Evolutionary conservation across 2,888 invertebrate species (phyloP), one percentile per base, ranked within the genome.

Genomic region (Eulithis prunata): DNA sequence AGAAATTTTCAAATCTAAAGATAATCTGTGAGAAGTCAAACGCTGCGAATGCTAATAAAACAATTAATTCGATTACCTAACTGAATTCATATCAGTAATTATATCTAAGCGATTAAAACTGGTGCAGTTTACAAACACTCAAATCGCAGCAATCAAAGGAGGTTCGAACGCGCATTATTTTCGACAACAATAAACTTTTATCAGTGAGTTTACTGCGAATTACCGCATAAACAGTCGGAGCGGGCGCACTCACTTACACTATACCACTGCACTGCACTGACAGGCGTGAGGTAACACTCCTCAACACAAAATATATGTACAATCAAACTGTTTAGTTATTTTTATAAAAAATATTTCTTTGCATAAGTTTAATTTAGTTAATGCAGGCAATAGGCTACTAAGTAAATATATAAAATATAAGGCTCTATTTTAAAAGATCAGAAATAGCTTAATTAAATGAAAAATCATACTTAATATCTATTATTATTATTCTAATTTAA

Each of bases 111-210:
- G 2, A 14, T 49, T 10, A 11, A 41, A 62, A 62, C 52, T 52
- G 52, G 51, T 52, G 57, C 56, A 62, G 45, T 46, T 32, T 57
- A 52, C 57, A 53, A 62, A 62, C 36, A 53, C 7, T n/a, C n/a
- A 11, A 43, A 62, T 62, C 41, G 52, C 61, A 56, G 64, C 62
- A 64, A 66, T 64, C 60, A 52, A 66, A 66, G 66, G 69, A 62
- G 57, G 58, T 67, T 67, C 41, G 13, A 60, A 62, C 49, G 55
- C 49, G 13, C 60, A 64, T 62, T 64, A 68, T 66, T 69, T 58
- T 62, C 51, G 69, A 64, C 64, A 64, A 68, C 62, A 64, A 69
- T 69, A 70, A 73, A 72, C 67, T 65, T 65, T 63, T 71, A 64
- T 65, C 59, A 68, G 53, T 53, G 53, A 45, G 64, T 69, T 71